Percentiles rank a stretch among this genome's conserved stretches.
These are phyloP conservation scores for Argentina silus DNA, from an alignment of 2,797 vertebrate genomes.

Conservation along the genomic window DNA sequence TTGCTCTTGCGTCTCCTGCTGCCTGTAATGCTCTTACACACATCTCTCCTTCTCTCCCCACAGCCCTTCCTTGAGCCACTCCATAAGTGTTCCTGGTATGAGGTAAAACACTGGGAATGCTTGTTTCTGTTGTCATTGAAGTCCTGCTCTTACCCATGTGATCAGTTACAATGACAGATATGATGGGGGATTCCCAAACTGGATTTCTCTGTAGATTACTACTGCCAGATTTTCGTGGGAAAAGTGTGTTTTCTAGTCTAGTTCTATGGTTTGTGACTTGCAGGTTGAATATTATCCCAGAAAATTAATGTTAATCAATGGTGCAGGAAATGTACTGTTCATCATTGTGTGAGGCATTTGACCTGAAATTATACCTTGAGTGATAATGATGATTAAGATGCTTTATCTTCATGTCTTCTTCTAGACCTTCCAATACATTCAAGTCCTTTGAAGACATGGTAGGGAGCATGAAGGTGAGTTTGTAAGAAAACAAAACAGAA, in stretches of 20 bases:
- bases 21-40: constrained; percentile 27
- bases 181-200: too few species aligned
- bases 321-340: too few species aligned
- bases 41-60: constrained; percentile 35
- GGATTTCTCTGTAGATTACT: neutral
- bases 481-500: neutral
- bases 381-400: neutral
- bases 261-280: too few species aligned
- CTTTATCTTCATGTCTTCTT: constrained; percentile 8
- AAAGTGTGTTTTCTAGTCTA: too few species aligned
- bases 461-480: constrained; percentile 87
- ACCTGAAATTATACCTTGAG: neutral
- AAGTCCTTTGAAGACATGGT: constrained; percentile 93
- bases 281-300: too few species aligned
- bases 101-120: constrained; percentile 70
- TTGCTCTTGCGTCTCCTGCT: constrained; percentile 30
- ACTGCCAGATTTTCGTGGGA: neutral
- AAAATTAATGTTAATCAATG: too few species aligned
- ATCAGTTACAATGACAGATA: neutral
- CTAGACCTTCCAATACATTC: constrained; percentile 93
- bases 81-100: constrained; percentile 82
- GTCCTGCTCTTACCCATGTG: neutral
- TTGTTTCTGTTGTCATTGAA: neutral
- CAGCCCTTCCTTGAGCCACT: constrained; percentile 72
- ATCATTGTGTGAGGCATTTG: too few species aligned